phyloP scores from a whole-genome alignment of 1,140 invertebrate species.

The Heliconius congener region DNA sequence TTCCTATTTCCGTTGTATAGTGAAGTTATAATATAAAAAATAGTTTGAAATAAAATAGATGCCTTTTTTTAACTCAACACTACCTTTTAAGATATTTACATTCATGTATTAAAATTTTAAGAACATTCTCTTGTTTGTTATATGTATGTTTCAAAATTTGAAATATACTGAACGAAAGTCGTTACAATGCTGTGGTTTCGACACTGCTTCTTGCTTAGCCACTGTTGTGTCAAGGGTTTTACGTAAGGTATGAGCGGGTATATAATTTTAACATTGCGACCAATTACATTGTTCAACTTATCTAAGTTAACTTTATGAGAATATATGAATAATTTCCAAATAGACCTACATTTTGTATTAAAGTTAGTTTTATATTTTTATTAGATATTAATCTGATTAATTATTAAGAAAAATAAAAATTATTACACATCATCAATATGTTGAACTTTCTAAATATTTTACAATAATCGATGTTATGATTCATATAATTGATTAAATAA shows the following conservation, averaged over 20 bases:
- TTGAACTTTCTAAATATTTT: not conserved
- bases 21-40: not conserved
- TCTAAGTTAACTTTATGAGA: not conserved
- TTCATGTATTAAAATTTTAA: not conserved
- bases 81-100: not conserved
- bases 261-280: constrained; percentile 36
- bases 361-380: not conserved
- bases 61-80: not conserved
- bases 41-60: not conserved
- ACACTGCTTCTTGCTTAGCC: constrained; percentile 51
- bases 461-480: not conserved
- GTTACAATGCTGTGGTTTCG: constrained; percentile 57
- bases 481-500: not conserved
- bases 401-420: too few species aligned
- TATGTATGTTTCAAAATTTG: not conserved
- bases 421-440: not conserved
- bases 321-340: not conserved
- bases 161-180: constrained; percentile 21
- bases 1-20: constrained; percentile 13
- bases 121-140: not conserved
- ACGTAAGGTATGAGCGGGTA: constrained; percentile 60
- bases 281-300: constrained; percentile 21
- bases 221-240: constrained; percentile 71
- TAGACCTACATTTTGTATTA: not conserved
- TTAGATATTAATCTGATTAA: not conserved